Evolutionary conservation across 2,888 invertebrate species (phyloP), one percentile per base, ranked within the genome.

Genomic region (Cephonodes hylas): DNA sequence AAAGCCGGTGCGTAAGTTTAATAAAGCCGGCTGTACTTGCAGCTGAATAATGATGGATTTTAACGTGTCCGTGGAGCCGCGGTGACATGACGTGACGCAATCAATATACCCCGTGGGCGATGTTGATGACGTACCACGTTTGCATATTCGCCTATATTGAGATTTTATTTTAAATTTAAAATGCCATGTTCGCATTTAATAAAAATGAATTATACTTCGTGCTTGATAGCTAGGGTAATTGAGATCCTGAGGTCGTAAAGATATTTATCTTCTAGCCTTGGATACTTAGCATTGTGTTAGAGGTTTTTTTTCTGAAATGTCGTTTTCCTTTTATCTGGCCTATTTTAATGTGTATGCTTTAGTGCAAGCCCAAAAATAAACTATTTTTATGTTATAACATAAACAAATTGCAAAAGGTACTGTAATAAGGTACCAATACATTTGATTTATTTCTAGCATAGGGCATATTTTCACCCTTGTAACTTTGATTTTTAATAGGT

Each of bases 1-100:
- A 75, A 75, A 76, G 74, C 73, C 71, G 63, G 69, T 72, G 71
- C 73, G 75, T 76, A 75, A 71, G 75, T 75, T 73, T 75, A 74
- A 76, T 78, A 79, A 74, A 78, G 68, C 69, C 70, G 58, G 71
- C 69, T 63, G 66, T 69, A 70, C 68, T 66, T 62, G 67, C 65
- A 61, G 69, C 66, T 64, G 76, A 77, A 80, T 79, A 72, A 73
- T 72, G 74, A 78, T 78, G 66, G 69, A 70, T 70, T 72, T 68
- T 69, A 66, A 58, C 23, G 45, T 59, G 23, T 34, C 34, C 46
- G 34, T 48, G 38, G 46, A 27, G 59, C 34, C 18, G 46, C 27
- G 34, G 59, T 31, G 53, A 53, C 31, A 31, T 31, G 27, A 23
- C 31, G 27, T 53, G 18, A 53, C 53, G 23, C 23, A n/a, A 18